Base-by-base conservation (phyloP, 2,888 invertebrate genomes). In the Synanthedon tipuliformis region DNA sequence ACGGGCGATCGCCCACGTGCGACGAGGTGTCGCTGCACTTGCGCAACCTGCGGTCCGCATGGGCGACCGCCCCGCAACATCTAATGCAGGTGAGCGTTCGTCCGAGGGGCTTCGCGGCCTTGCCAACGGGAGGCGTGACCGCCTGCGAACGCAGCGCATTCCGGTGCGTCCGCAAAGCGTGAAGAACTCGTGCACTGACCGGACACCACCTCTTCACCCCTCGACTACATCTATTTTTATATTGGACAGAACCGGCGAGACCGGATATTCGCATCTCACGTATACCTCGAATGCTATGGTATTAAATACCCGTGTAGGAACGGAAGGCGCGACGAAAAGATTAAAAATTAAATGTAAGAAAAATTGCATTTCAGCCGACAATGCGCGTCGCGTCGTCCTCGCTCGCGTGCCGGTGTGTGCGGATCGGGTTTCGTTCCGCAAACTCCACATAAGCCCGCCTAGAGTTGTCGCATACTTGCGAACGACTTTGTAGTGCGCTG, bases 381-480 rank as follows among this genome's bases (percentile, higher is more conserved):
- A 55, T 59, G 57, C 55, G 58, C 54, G 57, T 59, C 71, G 69
- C 62, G 64, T 13, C 66, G 82, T 72, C 81, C 83, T 82, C 78
- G 81, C 73, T 71, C 72, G 75, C 78, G 68, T 75, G 77, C 71
- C 75, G 67, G 73, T 73, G 71, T 76, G 69, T 69, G 74, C 71
- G 68, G 80, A 81, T 85, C 81, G 75, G 69, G 79, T 84, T 82
- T 78, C 85, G 75, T 86, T 86, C 86, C 85, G 86, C 83, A 85
- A 84, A 80, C 73, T 78, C 76, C 68, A 84, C 80, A 84, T 83
- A 78, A 69, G 81, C 80, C 76, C 62, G 65, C 63, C 65, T 61
- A 68, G 67, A 66, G 66, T 64, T 65, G 61, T 62, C 73, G 72
- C 78, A 75, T 76, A 76, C 71, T 73, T 73, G 69, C 68, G 71